Evolutionary conservation across 2,797 vertebrate species (phyloP).

Genomic region (Antrozous pallidus): DNA sequence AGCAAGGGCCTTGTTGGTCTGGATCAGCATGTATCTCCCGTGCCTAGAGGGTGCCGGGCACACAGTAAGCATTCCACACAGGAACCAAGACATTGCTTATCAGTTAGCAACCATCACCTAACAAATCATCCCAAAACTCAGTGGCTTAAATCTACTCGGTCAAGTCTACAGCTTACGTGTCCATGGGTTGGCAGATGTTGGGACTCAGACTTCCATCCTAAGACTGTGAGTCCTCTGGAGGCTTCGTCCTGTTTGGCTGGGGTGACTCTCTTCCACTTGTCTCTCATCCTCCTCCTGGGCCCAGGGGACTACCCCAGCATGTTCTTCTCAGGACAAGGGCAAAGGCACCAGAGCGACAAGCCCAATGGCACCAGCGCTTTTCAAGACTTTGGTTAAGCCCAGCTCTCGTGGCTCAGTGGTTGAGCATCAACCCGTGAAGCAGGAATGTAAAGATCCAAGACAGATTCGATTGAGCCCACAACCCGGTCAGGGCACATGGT

Average conservation of each 20-base stretch:
- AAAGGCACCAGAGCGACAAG: background rate
- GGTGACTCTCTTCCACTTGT: background rate
- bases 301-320: background rate
- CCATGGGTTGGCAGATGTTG: background rate
- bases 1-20: background rate
- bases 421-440: too few species aligned
- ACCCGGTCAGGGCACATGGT: too few species aligned
- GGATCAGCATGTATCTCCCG: background rate
- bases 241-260: background rate
- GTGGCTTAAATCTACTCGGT: background rate
- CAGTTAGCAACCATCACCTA: background rate
- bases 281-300: background rate
- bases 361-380: background rate
- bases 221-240: background rate
- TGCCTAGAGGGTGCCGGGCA: background rate
- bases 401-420: too few species aligned
- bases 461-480: too few species aligned
- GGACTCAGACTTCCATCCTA: background rate
- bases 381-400: background rate
- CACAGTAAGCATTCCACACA: background rate
- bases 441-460: too few species aligned
- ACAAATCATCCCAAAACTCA: background rate
- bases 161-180: background rate
- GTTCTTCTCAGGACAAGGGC: background rate
- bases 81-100: background rate